These are phyloP conservation scores for Clanis bilineata DNA, from an alignment of 2,888 invertebrate species.

Conservation along the genomic window DNA sequence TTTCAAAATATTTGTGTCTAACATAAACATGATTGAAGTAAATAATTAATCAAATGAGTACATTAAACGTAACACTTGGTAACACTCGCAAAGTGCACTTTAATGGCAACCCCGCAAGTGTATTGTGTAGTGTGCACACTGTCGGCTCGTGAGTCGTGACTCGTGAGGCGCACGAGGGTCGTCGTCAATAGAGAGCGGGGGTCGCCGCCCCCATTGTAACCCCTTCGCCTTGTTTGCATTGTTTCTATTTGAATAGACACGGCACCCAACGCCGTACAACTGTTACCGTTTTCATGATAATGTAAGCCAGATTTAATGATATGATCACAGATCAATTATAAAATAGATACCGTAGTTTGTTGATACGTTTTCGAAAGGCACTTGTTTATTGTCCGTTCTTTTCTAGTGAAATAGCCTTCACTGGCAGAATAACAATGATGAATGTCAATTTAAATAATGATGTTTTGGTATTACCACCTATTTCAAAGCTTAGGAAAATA, in stretches of 20 bases:
- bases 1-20: neutral
- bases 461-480: no score
- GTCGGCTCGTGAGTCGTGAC: conserved; percentile 60
- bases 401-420: no score
- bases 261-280: conserved; percentile 62
- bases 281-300: conserved; percentile 74
- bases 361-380: no score
- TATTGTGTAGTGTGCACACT: conserved; percentile 52
- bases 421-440: no score
- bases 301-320: conserved; percentile 72
- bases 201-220: conserved; percentile 67
- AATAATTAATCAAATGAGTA: neutral
- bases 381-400: no score
- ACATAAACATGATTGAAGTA: neutral
- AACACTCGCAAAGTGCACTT: conserved; percentile 57
- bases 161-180: no score
- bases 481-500: no score
- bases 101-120: conserved; percentile 52
- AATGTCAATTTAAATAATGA: no score
- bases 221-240: conserved; percentile 74
- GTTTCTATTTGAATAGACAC: conserved; percentile 74
- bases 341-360: no score
- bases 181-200: conserved; percentile 58
- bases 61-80: conserved; percentile 35
- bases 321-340: no score